Evolutionary conservation across 2,113 vertebrate species (phyloP), one percentile per base, ranked within the genome.

Genomic region (Periophthalmus modestus): DNA sequence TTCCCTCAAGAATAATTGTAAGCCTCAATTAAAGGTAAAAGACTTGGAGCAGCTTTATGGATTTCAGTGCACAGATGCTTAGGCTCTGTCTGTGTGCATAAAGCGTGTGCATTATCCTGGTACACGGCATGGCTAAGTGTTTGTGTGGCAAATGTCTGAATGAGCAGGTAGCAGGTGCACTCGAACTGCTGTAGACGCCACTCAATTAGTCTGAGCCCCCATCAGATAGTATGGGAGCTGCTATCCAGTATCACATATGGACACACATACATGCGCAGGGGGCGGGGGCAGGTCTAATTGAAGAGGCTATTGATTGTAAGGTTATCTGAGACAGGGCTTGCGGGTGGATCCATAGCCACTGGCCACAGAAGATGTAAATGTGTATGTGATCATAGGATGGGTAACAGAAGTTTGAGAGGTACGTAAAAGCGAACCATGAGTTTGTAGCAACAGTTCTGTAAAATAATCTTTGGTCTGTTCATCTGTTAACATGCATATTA

Each of bases 281-380:
- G 70, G 65, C 76, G 55, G 47, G 43, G 79, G 68, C 79, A 78
- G 39, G 24, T 54, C 75, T 85, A 86, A 90, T 89, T 91, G 89
- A 89, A 85, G 78, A 86, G 71, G 24, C 66, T 78, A 92, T 92
- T 87, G 91, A 91, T 90, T 90, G 76, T 69, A 75, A 71, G 82
- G 90, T 88, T 81, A 90, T 88, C 74, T 88, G 83, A 91, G 87
- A 91, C 83, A 69, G 73, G 71, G 78, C 86, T 78, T 71, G 83
- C 82, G 83, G 75, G 55, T 70, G 79, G 87, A 89, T 88, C 85
- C 50, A 89, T 84, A 79, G 47, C 74, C 52, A 58, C 62, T 72
- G 74, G 74, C 77, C 77, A 63, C 69, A 65, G 77, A 81, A 79
- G 57, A 63, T 65, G 68, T 59, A 78, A 55, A 66, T 62, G 66